Conservation (phyloP, 2,888 invertebrate species). For the Rhagium mordax region DNA sequence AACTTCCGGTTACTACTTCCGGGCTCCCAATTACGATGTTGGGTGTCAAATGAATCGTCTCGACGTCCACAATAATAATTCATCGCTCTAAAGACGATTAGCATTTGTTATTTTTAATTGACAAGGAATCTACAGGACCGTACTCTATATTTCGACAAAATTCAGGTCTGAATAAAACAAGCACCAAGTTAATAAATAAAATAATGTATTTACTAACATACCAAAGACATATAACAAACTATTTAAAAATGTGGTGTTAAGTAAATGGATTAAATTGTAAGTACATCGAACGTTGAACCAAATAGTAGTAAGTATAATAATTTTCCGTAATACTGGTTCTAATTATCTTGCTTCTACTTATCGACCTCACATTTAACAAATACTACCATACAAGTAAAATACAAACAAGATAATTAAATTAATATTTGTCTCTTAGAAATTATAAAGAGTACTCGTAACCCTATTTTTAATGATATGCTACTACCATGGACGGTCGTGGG, state of each 20-base stretch:
- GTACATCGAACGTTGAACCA: background rate
- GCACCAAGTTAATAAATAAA: constrained; percentile 1
- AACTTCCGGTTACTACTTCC: too few relatives aligned
- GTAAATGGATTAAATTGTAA: background rate
- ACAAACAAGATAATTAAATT: background rate
- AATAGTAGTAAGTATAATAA: background rate
- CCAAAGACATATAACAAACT: background rate
- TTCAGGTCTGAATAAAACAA: background rate
- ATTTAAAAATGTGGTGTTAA: background rate
- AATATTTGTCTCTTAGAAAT: background rate
- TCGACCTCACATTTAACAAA: background rate
- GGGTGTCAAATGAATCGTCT: too few relatives aligned
- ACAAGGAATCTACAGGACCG: too few relatives aligned
- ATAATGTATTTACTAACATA: constrained; percentile 13
- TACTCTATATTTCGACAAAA: too few relatives aligned
- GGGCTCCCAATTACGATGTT: too few relatives aligned
- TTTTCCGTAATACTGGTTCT: background rate
- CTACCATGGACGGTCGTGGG: background rate
- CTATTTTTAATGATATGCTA: background rate
- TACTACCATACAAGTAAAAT: background rate
- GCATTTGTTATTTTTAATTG: too few relatives aligned
- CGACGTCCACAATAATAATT: too few relatives aligned
- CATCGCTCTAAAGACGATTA: too few relatives aligned
- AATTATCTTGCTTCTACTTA: background rate
- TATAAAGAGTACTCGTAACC: too few relatives aligned